Percentiles rank a stretch among this genome's conserved stretches.
phyloP scores from a whole-genome alignment of 1,140 invertebrate species.

The Drosophila nebulosa region DNA sequence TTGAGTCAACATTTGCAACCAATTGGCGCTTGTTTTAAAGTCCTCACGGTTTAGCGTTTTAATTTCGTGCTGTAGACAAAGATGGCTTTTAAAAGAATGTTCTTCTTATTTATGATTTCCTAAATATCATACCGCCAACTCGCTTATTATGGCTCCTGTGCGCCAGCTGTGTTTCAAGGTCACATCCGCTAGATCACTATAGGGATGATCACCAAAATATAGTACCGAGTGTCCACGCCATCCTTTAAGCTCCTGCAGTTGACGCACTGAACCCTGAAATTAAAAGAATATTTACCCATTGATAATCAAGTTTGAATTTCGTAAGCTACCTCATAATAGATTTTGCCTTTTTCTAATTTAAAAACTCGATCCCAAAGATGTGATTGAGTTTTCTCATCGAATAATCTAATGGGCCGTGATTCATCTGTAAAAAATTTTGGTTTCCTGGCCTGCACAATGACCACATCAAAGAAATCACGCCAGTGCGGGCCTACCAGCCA shows the following conservation, averaged over 20 bases:
- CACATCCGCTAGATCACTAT: conserved; percentile 97
- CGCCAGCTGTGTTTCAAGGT: conserved; percentile 98
- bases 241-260: conserved; percentile 94
- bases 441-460: conserved; percentile 97
- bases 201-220: conserved; percentile 99
- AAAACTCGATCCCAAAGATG: conserved; percentile 96
- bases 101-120: not conserved
- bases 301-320: not conserved
- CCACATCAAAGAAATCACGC: conserved; percentile 95
- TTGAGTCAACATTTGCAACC: conserved; percentile 95
- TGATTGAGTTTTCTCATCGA: conserved; percentile 89
- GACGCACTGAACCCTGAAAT: conserved; percentile 92
- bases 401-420: conserved; percentile 93
- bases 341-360: conserved; percentile 91
- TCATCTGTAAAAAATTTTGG: conserved; percentile 97
- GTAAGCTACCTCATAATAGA: conserved; percentile 93
- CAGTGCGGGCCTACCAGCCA: conserved; percentile 94
- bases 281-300: not conserved
- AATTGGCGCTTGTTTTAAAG: conserved; percentile 94
- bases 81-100: not conserved
- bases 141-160: conserved; percentile 98
- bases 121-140: conserved; percentile 86
- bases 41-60: conserved; percentile 91
- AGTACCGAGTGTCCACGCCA: conserved; percentile 96
- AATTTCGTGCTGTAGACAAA: conserved; percentile 91